Percentiles rank a stretch among this genome's conserved stretches.
phyloP scores from a whole-genome alignment of 2,888 invertebrate genomes.

The Minunthozetes semirufus region DNA sequence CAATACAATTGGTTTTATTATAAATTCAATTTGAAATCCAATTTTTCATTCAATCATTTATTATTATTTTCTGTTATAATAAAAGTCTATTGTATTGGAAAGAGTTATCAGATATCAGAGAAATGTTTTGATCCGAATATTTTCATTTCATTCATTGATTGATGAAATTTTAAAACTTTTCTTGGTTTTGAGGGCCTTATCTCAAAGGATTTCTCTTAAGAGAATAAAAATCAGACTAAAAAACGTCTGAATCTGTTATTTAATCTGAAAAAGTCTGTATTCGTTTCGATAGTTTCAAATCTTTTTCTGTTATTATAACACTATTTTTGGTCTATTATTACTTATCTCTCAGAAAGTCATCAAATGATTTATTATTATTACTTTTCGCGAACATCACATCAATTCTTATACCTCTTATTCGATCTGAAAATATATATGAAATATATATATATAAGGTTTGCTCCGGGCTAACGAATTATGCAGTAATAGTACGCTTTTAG shows the following conservation, averaged over 20 bases:
- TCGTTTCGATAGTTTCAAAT: slow-evolving; percentile 14
- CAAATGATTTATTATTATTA: slow-evolving; percentile 29
- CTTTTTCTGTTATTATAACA: slow-evolving; percentile 24
- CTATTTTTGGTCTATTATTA: slow-evolving; percentile 27
- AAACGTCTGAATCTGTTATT: neutral
- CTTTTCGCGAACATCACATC: slow-evolving; percentile 4
- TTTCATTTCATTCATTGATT: neutral
- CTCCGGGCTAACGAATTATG: slow-evolving; percentile 6
- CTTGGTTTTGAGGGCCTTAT: neutral
- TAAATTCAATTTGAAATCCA: slow-evolving; percentile 1
- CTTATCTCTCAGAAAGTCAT: slow-evolving; percentile 21
- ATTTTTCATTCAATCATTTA: slow-evolving; percentile 3
- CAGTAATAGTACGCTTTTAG: slow-evolving; percentile 9
- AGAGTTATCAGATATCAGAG: neutral
- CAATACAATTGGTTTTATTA: neutral
- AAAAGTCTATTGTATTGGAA: neutral
- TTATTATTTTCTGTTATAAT: neutral
- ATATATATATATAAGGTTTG: neutral
- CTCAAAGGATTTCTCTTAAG: neutral
- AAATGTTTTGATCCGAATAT: neutral
- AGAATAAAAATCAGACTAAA: neutral
- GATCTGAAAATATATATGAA: neutral
- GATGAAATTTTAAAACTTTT: neutral
- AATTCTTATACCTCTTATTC: slow-evolving; percentile 7
- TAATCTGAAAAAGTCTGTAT: neutral